A percentile compares a stretch with the other conserved stretches of the same genome.
These are phyloP conservation scores for Bos indicus DNA, from an alignment of 2,113 vertebrate genomes.

Conservation along the genomic window DNA sequence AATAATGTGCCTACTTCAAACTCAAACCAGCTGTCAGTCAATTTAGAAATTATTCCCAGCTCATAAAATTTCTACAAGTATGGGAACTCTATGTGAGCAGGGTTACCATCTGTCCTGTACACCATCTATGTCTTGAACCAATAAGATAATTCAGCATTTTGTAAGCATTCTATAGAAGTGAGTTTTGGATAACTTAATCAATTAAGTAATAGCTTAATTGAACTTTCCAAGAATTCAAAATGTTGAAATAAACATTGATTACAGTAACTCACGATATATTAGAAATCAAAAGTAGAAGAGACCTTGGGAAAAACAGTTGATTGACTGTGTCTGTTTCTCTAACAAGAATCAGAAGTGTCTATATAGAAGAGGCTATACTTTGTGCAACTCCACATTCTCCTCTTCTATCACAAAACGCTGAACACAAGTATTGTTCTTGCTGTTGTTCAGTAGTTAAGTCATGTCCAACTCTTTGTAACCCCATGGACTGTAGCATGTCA, in stretches of 20 bases:
- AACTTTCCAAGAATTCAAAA: neutral
- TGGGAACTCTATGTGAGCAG: neutral
- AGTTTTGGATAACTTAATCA: neutral
- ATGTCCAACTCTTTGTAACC: neutral
- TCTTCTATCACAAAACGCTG: neutral
- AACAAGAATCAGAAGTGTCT: neutral
- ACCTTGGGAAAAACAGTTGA: neutral
- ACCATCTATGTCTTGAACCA: neutral
- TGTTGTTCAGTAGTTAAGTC: neutral
- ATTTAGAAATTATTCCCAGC: neutral
- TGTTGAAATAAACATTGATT: neutral
- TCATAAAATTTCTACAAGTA: neutral
- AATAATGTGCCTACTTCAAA: neutral
- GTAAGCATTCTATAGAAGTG: neutral
- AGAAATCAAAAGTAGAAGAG: neutral
- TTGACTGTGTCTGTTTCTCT: neutral
- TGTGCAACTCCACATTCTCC: neutral
- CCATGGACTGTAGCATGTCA: neutral
- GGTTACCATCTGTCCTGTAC: neutral
- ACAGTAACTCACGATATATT: neutral
- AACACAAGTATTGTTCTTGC: neutral
- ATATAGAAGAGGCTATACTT: neutral
- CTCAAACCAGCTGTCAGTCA: neutral
- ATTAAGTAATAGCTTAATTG: neutral
- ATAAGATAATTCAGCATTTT: neutral